These are phyloP conservation scores for Brachyopa scutellaris DNA, from an alignment of 2,888 invertebrate species.

Conservation along the genomic window DNA sequence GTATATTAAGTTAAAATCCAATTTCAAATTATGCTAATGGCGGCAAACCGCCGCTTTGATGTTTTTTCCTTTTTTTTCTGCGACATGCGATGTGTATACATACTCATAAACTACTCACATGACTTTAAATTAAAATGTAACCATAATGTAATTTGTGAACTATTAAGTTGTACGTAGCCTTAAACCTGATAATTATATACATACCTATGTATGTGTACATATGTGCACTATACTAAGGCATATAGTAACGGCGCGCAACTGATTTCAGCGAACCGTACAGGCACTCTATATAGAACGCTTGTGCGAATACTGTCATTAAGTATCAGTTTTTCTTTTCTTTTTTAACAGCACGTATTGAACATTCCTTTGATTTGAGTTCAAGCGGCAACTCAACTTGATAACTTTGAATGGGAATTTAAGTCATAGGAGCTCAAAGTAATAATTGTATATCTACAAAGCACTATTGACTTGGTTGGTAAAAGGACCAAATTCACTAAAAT, in stretches of 20 bases:
- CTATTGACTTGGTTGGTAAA: no score
- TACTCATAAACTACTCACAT: constrained; percentile 16
- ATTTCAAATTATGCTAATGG: constrained; percentile 41
- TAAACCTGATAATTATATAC: constrained; percentile 65
- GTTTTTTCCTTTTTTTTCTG: background rate
- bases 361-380: constrained; percentile 36
- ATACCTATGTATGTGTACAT: background rate
- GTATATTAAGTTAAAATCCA: constrained; percentile 8
- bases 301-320: constrained; percentile 32
- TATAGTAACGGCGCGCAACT: constrained; percentile 16
- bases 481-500: no score
- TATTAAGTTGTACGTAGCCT: constrained; percentile 57
- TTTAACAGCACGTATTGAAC: constrained; percentile 39
- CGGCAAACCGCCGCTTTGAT: constrained; percentile 22
- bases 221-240: constrained; percentile 11
- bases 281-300: constrained; percentile 8
- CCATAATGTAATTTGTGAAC: constrained; percentile 54
- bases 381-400: constrained; percentile 59
- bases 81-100: no score
- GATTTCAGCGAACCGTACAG: constrained; percentile 18
- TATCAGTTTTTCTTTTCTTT: constrained; percentile 4
- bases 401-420: no score
- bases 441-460: no score
- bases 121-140: constrained; percentile 53
- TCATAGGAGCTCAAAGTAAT: no score